These are phyloP conservation scores for Darevskia mixta DNA, from an alignment of 2,797 vertebrate genomes.

Conservation along the genomic window DNA sequence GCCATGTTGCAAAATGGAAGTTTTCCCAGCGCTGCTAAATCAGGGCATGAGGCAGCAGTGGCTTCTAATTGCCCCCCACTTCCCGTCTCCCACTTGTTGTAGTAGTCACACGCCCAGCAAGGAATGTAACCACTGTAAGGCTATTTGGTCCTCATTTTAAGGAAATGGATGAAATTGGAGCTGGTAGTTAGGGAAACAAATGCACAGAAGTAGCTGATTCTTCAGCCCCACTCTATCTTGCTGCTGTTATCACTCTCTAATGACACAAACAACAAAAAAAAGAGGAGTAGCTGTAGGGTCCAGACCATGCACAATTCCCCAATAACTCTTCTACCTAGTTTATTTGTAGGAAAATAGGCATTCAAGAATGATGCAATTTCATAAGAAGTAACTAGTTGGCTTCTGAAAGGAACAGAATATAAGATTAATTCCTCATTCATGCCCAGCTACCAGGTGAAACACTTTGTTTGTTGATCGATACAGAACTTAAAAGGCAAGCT, in stretches of 20 bases:
- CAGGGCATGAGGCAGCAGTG: background rate
- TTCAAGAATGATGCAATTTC: background rate
- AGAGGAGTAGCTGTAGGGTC: background rate
- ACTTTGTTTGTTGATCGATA: conserved; percentile 19
- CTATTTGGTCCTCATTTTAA: background rate
- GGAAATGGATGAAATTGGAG: background rate
- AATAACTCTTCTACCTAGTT: background rate
- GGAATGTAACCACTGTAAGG: background rate
- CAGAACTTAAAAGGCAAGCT: rapidly evolving
- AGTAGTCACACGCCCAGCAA: background rate
- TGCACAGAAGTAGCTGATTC: background rate
- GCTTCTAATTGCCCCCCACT: background rate
- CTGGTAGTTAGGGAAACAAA: background rate
- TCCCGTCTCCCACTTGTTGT: background rate
- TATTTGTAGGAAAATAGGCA: background rate
- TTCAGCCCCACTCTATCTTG: background rate
- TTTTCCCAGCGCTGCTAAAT: background rate
- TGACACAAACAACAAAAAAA: background rate
- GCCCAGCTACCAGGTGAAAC: rapidly evolving
- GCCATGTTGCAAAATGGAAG: background rate
- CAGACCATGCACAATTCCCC: background rate
- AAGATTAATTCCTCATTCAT: background rate
- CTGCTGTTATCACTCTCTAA: background rate
- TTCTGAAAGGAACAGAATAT: conserved; percentile 6
- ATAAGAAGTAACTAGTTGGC: background rate